phyloP scores from a whole-genome alignment of 2,113 vertebrate species.

The Alectura lathami region DNA sequence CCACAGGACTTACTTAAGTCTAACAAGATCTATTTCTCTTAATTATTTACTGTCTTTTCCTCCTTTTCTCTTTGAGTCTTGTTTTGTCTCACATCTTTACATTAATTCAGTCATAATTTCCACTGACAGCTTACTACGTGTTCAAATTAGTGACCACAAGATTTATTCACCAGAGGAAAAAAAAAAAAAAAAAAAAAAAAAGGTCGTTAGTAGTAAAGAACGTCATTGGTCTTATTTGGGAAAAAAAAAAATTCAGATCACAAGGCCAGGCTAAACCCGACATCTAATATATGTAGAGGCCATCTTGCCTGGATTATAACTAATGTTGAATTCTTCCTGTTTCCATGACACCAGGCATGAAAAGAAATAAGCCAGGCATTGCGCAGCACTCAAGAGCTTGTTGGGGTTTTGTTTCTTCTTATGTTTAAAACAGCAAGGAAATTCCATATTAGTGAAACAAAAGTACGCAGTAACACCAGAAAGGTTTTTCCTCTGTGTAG shows the following conservation, averaged over 20 bases:
- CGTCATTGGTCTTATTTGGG: not conserved
- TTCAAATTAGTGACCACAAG: not conserved
- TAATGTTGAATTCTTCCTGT: conserved; percentile 48
- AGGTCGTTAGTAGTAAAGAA: not conserved
- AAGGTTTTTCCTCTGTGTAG: not conserved
- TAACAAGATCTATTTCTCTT: not conserved
- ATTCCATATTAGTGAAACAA: not conserved
- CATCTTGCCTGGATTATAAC: conserved; percentile 17
- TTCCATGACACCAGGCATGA: conserved; percentile 43
- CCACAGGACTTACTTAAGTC: not conserved
- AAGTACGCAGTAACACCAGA: not conserved
- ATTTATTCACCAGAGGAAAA: not conserved
- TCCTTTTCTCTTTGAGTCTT: not conserved
- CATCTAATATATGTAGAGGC: not conserved
- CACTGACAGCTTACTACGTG: not conserved
- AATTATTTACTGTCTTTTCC: not conserved
- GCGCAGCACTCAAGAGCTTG: not conserved
- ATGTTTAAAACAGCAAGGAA: conserved; percentile 26
- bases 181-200: no score
- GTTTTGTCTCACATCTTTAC: not conserved
- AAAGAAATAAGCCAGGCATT: conserved; percentile 32
- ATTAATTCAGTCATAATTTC: not conserved
- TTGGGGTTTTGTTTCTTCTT: conserved; percentile 10
- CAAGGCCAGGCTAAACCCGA: not conserved
- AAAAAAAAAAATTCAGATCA: conserved; percentile 29